Evolutionary conservation across 2,797 vertebrate genomes (phyloP), one percentile per base, ranked within the genome.

Genomic region (Enteromius anoplus): DNA sequence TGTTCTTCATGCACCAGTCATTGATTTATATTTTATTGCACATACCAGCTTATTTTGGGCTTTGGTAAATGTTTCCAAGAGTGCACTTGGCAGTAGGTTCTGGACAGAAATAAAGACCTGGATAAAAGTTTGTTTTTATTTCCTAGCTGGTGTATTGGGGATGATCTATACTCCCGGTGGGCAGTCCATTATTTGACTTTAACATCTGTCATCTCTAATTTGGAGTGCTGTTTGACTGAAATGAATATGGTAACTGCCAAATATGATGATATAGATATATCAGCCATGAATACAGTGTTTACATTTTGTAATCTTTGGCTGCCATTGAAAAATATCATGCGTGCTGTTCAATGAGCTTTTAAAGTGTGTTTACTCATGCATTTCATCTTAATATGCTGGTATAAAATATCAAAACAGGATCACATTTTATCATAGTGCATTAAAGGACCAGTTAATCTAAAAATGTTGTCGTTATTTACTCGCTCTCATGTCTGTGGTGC

Each of bases 51-150:
- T 73, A 49, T 73, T 75, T 65, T 75, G 32, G 60, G 5, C 19
- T 71, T 81, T 72, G 40, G 40, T 19, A 42, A 40, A 65, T n/a
- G 23, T 68, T 81, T 75, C 11, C 34, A 34, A 40, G 8, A 51
- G 62, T 75, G 71, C 32, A 66, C 37, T 60, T 75, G 60, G 17
- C 34, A 75, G 47, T 53, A 75, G 17, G 60, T 66, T 82, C 60
- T 82, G 71, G 34, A 45, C 4, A 75, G 71, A 68, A 82, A 75
- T 82, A 75, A 82, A 82, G 47, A 66, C 2, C 49, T n/a, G 19
- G 45, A 23, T 66, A 0, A 21, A 34, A 32, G 11, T 34, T 64
- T 47, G 23, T 66, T 62, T 76, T 79, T 62, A 47, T 26, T 29
- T 72, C 37, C 40, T 15, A 14, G 34, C 19, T 47, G 34, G 34